These are phyloP conservation scores for Catharus ustulatus DNA, from an alignment of 2,797 vertebrate genomes.

Conservation along the genomic window DNA sequence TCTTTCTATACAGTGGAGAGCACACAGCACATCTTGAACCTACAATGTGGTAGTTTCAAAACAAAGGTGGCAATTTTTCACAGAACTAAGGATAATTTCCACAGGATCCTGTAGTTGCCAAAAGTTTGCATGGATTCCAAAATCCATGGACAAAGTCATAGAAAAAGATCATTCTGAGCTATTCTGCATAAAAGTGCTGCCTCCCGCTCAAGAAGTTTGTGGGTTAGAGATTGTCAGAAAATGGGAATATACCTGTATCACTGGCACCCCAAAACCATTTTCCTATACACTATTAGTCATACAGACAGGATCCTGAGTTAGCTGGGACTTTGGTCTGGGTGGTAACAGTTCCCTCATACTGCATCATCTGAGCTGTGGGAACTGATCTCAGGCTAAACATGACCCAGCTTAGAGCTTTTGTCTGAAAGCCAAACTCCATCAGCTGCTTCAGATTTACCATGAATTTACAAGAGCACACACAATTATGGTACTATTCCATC, in stretches of 20 bases:
- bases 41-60: neutral
- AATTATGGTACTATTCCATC: neutral
- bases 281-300: neutral
- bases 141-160: neutral
- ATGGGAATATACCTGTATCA: neutral
- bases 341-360: neutral
- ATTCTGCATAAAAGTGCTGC: neutral
- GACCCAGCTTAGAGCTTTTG: neutral
- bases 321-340: neutral
- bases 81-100: neutral
- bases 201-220: neutral
- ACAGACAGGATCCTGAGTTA: neutral
- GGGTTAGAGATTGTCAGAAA: neutral
- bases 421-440: neutral
- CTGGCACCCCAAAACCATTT: neutral
- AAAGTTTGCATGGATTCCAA: neutral
- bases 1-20: neutral
- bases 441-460: constrained; percentile 2
- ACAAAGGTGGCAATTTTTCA: neutral
- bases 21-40: neutral
- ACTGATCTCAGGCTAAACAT: neutral
- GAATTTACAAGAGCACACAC: neutral
- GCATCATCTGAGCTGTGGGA: neutral
- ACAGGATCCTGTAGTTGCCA: neutral
- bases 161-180: neutral